phyloP scores from a whole-genome alignment of 2,113 vertebrate species.

The Neodon shergylaensis region DNA sequence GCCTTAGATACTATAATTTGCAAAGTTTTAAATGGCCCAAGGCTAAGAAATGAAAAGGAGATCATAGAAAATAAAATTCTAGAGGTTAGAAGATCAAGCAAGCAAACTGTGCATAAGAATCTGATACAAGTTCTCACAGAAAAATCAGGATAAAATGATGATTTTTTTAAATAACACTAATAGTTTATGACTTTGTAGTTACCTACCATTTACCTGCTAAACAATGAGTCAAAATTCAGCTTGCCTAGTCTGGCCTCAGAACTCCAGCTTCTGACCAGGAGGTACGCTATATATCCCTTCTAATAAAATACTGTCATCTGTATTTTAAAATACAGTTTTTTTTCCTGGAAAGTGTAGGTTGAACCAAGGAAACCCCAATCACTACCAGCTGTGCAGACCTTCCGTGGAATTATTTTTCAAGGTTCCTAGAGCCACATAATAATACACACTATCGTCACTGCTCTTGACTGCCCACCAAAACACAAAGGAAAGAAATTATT shows the following conservation, averaged over 20 bases:
- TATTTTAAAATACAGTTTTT: not conserved
- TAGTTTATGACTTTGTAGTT: not conserved
- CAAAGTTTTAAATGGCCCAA: not conserved
- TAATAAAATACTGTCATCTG: not conserved
- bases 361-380: not conserved
- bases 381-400: no score
- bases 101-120: not conserved
- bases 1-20: not conserved
- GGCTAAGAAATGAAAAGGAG: not conserved
- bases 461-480: not conserved
- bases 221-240: not conserved
- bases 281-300: not conserved
- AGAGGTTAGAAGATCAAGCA: not conserved
- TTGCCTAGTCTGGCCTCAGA: not conserved
- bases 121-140: not conserved
- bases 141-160: not conserved
- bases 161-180: not conserved
- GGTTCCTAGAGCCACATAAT: not conserved
- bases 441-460: not conserved
- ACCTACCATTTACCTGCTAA: not conserved
- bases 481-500: not conserved
- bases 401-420: not conserved
- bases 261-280: not conserved
- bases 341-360: not conserved
- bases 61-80: not conserved